Evolutionary conservation across 2,888 invertebrate species (phyloP), one percentile per base, ranked within the genome.

Genomic region (Pristionchus exspectatus): DNA sequence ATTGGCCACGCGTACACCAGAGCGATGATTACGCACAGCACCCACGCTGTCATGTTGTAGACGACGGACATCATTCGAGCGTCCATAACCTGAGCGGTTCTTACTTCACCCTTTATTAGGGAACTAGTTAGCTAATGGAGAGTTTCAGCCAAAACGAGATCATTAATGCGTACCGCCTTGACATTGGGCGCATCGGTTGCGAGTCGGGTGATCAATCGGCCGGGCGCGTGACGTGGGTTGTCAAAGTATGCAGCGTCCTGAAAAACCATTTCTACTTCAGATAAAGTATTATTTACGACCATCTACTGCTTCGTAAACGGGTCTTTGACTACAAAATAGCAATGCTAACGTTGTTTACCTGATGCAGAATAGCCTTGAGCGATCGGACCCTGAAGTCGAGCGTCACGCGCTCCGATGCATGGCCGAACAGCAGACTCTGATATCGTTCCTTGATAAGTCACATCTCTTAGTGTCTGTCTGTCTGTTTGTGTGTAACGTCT

Each of bases 1-100:
- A 96, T 92, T 90, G 95, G 95, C 95, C 96, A 96, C 85, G 95
- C 95, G 91, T 94, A 95, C 77, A 95, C 90, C 90, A 95, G 95
- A 0, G 95, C 95, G 33, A 96, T 94, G 38, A 95, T 91, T 30
- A 96, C 89, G 54, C 95, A 95, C 5, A 95, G 92, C 33, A 94
- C 92, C 44, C 95, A 93, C 86, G 95, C 95, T 2, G 87, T 88
- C 38, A 95, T 16, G 54, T 93, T 93, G 92, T 95, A 95, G 56
- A 95, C 91, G 18, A 95, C 91, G 30, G 93, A 92, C 2, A 95
- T 95, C 50, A 95, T 92, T 44, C 95, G 93, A 18, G 92, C 90
- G 38, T 95, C 95, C 38, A 95, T 94, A 0, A 88, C 74, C 87
- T 88, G 44, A 69, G 5, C 38, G 38, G 38, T 38, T 38, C 38